phyloP scores from a whole-genome alignment of 2,888 invertebrate species.

The Drosophila cognata region DNA sequence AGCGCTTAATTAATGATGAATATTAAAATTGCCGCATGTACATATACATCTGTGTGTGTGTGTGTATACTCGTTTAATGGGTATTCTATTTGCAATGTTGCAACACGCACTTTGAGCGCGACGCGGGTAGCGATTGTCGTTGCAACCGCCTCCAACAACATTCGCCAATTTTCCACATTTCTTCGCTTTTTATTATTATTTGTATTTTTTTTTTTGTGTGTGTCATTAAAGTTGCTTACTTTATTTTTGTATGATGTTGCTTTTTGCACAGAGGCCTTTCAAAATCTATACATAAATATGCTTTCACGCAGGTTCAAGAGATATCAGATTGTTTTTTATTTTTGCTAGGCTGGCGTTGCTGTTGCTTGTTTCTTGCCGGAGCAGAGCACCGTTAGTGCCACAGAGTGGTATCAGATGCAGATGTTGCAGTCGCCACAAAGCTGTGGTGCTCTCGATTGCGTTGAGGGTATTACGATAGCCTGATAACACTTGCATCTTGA shows the following conservation, averaged over 20 bases:
- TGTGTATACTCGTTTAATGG: slow-evolving; percentile 35
- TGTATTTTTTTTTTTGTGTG: slow-evolving; percentile 6
- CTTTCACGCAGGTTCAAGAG: slow-evolving; percentile 70
- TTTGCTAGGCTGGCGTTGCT: slow-evolving; percentile 1
- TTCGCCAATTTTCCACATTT: slow-evolving; percentile 37
- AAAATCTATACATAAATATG: slow-evolving; percentile 77
- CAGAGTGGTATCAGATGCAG: slow-evolving; percentile 54
- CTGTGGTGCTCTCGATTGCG: slow-evolving; percentile 46
- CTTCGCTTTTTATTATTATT: neutral
- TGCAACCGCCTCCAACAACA: slow-evolving; percentile 28
- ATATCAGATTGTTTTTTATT: slow-evolving; percentile 61
- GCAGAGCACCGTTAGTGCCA: slow-evolving; percentile 49
- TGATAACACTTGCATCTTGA: slow-evolving; percentile 29
- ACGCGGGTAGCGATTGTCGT: slow-evolving; percentile 15
- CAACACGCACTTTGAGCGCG: slow-evolving; percentile 58
- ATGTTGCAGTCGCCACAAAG: slow-evolving; percentile 36
- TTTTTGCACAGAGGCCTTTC: slow-evolving; percentile 50
- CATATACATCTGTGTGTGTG: slow-evolving; percentile 11
- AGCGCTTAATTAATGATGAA: slow-evolving; percentile 82
- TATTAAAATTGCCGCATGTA: slow-evolving; percentile 77
- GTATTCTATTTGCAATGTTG: slow-evolving; percentile 58
- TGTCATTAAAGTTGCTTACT: slow-evolving; percentile 48
- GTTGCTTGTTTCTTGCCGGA: slow-evolving; percentile 25
- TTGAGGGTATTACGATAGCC: slow-evolving; percentile 41
- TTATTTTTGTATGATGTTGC: slow-evolving; percentile 25